These are phyloP conservation scores for Fissipunctia ypsillon DNA, from an alignment of 2,888 invertebrate species.

Conservation along the genomic window DNA sequence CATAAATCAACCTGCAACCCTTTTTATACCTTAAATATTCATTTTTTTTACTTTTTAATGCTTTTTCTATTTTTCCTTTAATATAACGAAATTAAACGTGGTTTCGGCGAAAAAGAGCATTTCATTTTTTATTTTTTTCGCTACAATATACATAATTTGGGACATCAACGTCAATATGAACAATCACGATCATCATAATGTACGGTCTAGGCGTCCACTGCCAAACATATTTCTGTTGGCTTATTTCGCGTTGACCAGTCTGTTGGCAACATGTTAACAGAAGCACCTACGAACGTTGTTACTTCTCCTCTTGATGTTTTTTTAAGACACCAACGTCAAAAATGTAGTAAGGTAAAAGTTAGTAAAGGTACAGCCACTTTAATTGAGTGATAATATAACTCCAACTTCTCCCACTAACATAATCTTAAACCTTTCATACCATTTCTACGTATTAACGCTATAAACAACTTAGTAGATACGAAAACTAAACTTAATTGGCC, in stretches of 20 bases:
- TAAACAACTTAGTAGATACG: constrained; percentile 14
- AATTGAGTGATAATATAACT: not conserved
- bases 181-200: not conserved
- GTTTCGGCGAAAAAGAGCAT: too few relatives aligned
- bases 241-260: too few relatives aligned
- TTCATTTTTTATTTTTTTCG: too few relatives aligned
- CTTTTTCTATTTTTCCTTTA: too few relatives aligned
- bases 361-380: not conserved
- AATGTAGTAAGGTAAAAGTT: not conserved
- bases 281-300: too few relatives aligned
- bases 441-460: constrained; percentile 2
- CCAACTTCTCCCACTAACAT: not conserved
- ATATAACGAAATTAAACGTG: too few relatives aligned
- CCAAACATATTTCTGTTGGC: too few relatives aligned
- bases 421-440: not conserved
- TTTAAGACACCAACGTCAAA: not conserved
- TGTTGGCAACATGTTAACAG: too few relatives aligned
- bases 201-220: not conserved
- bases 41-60: too few relatives aligned
- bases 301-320: not conserved
- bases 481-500: constrained; percentile 32
- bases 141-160: too few relatives aligned
- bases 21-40: too few relatives aligned
- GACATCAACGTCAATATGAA: not conserved
- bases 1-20: too few relatives aligned